Percentiles rank a stretch among this genome's conserved stretches.
phyloP scores from a whole-genome alignment of 2,113 vertebrate genomes.

The Orycteropus afer region DNA sequence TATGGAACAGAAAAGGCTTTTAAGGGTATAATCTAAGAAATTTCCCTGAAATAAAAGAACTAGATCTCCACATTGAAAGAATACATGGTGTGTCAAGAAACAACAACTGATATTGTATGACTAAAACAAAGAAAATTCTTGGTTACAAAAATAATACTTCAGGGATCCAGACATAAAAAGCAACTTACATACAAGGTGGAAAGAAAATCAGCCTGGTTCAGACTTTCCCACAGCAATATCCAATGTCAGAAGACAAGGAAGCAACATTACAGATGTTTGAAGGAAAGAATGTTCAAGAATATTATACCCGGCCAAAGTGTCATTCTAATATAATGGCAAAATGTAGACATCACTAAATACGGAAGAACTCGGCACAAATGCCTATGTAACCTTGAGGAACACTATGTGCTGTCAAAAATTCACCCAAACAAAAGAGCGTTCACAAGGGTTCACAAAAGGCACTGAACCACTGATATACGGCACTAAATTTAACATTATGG shows the following conservation, averaged over 20 bases:
- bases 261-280: neutral
- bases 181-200: conserved; percentile 23
- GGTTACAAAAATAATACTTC: conserved; percentile 13
- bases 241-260: too few species aligned
- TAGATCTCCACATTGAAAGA: too few species aligned
- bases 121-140: neutral
- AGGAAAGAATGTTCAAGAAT: neutral
- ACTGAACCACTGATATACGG: conserved; percentile 4
- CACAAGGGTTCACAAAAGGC: neutral
- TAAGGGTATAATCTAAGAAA: conserved; percentile 22
- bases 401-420: conserved; percentile 6
- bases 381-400: neutral
- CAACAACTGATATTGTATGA: neutral
- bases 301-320: neutral
- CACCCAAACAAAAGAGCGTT: neutral
- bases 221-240: neutral
- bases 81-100: neutral
- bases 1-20: neutral
- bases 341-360: neutral
- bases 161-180: neutral
- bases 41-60: neutral
- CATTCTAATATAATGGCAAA: neutral
- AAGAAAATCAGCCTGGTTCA: conserved; percentile 44
- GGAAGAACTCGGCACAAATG: conserved; percentile 7
- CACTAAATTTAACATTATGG: neutral